Base-by-base conservation (phyloP, 37 sponge, comb jelly and placozoan genomes). In the Tethya wilhelma region DNA sequence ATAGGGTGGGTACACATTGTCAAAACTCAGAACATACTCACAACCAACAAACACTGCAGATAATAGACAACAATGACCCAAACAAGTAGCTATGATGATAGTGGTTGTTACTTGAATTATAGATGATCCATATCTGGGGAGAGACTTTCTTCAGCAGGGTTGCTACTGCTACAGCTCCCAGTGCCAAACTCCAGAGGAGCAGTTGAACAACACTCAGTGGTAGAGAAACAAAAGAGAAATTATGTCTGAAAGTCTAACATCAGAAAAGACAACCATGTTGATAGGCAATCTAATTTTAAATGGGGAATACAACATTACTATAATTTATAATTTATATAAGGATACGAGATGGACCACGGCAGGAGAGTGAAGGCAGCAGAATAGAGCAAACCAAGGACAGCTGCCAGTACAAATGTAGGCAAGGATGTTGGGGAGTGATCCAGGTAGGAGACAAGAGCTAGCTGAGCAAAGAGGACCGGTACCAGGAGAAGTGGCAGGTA, bases 331-430 rank as follows among this genome's bases (percentile, higher is more conserved):
- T 57, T 39, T 32, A 4, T 11, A 34, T 14, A 38, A 53, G 57
- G 84, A 83, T 76, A 85, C 85, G 59, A 38, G 7, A 85, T 77
- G 28, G 71, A 63, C 85, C 85, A 85, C 0, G 85, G 85, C 0
- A 85, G 78, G 41, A 57, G 46, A 25, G 29, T 0, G 63, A 76
- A 76, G 0, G 85, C 68, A 11, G 71, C 46, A 69, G 44, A 41
- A 55, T 75, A 85, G 38, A 77, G 69, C 32, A 85, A 38, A 49
- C 58, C 57, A 14, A 75, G 56, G 45, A 62, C 38, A 31, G 19
- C 45, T 8, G 45, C 71, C 25, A 85, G 14, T 11, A n/a, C 34
- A 31, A 85, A 2, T 1, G 70, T 60, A 29, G 69, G 31, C 1
- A 49, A 20, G 42, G 75, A 34, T 30, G 28, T 2, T n/a, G 41